Evolutionary conservation across 2,113 vertebrate species (phyloP).

Genomic region (Mesembrinibis cayennensis): DNA sequence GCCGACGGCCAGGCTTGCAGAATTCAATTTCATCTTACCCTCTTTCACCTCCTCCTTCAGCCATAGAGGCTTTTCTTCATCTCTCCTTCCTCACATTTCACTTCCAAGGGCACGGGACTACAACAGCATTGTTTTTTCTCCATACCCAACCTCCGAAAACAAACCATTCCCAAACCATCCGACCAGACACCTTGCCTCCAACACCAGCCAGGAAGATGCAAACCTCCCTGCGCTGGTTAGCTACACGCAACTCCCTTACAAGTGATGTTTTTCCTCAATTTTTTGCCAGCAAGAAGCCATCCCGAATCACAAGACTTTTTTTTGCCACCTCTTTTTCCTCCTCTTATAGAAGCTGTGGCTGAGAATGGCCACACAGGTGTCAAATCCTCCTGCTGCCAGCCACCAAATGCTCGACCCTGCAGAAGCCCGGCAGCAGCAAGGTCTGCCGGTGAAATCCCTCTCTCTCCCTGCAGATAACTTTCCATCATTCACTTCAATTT

Average conservation of each 20-base stretch:
- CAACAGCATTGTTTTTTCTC: not conserved
- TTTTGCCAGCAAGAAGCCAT: not conserved
- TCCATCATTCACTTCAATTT: not conserved
- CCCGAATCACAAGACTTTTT: rapidly evolving
- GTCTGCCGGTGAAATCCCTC: not conserved
- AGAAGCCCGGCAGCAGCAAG: not conserved
- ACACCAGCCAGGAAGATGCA: not conserved
- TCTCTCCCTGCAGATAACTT: not conserved
- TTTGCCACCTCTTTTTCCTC: not conserved
- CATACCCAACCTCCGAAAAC: not conserved
- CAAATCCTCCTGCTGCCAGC: not conserved
- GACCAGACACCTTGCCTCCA: not conserved
- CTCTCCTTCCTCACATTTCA: not conserved
- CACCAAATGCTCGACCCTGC: not conserved
- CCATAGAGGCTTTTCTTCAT: not conserved
- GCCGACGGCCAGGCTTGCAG: not conserved
- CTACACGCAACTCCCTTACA: rapidly evolving
- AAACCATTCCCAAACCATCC: not conserved
- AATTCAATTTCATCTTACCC: not conserved
- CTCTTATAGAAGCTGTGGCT: not conserved
- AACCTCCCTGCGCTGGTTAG: rapidly evolving
- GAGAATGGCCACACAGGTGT: not conserved
- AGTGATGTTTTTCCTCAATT: not conserved
- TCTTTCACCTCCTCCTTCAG: conserved; percentile 19
- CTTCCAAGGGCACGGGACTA: not conserved